Base-by-base conservation (phyloP, 2,113 vertebrate genomes). In the Hassar affinis region DNA sequence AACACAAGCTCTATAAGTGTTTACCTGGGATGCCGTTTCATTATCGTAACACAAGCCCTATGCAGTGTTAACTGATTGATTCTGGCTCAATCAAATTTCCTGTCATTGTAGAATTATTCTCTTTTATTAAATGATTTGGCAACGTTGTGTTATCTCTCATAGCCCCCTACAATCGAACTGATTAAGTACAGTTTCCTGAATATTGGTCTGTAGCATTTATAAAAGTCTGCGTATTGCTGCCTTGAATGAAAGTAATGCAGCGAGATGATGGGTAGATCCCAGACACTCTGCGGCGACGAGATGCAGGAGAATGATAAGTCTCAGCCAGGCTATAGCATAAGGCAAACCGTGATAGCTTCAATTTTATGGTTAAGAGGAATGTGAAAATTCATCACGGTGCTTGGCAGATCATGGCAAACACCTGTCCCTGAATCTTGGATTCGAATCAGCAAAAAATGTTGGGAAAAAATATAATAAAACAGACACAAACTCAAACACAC, bases 351-450 rank as follows among this genome's bases (percentile, higher is more conserved):
- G 88, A 92, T 89, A 89, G 88, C 91, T 91, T 93, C 88, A 91
- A 91, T 92, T 93, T 93, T 93, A 91, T 90, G 89, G 89, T 90
- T 84, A 91, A 92, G 89, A 90, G 86, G 85, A 91, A 91, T 91
- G 90, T 92, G 88, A 88, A 90, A 92, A 93, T 92, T 86, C 89
- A 92, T 92, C 89, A 90, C 83, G 89, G 82, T 89, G 85, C 66
- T 89, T 81, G 86, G 86, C 84, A 88, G 88, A 92, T 92, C 88
- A 89, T 25, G 47, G 85, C 83, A 88, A 91, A 87, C 89, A 89
- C 80, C 86, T 86, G 86, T 86, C 85, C 86, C 76, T 64, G 64
- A 27, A 47, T 87, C 82, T 85, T 87, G 82, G 86, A 90, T 90
- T 86, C 81, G 64, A 90, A 89, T 89, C 81, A 77, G 51, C 64